phyloP scores from a whole-genome alignment of 2,888 invertebrate genomes.

The Pseudanteris insignis region DNA sequence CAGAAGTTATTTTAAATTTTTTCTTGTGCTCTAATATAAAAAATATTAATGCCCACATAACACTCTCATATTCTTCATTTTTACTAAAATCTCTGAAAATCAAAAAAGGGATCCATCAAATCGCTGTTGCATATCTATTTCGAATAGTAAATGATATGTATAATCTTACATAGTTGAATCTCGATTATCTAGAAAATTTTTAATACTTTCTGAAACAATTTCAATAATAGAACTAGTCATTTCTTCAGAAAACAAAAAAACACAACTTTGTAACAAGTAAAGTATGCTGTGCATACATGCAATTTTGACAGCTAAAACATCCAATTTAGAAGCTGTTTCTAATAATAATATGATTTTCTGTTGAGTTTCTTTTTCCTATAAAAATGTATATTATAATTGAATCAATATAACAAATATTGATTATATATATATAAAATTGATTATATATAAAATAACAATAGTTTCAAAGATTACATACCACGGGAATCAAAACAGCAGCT shows the following conservation, averaged over 20 bases:
- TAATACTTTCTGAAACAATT: conserved; percentile 69
- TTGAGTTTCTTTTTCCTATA: conserved; percentile 70
- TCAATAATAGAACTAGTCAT: conserved; percentile 69
- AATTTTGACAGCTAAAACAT: conserved; percentile 72
- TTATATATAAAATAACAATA: no score
- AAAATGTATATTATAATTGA: no score
- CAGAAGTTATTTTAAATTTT: conserved; percentile 71
- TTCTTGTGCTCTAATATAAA: conserved; percentile 80
- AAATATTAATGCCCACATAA: conserved; percentile 80
- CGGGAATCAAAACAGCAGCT: conserved; percentile 72
- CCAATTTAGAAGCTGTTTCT: conserved; percentile 71
- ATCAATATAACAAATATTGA: no score
- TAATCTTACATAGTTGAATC: conserved; percentile 65
- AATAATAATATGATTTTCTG: conserved; percentile 73
- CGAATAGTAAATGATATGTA: no score
- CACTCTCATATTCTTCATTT: conserved; percentile 73
- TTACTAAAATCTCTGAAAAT: conserved; percentile 51
- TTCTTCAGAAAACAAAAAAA: conserved; percentile 67
- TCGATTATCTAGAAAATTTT: conserved; percentile 66
- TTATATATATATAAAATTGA: no score
- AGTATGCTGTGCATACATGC: conserved; percentile 75
- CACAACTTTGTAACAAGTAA: conserved; percentile 73
- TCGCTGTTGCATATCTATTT: no score
- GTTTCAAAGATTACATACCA: conserved; percentile 57
- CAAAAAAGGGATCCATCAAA: no score